Evolutionary conservation across 1,140 invertebrate species (phyloP), one percentile per base, ranked within the genome.

Genomic region (Diorhabda carinulata): DNA sequence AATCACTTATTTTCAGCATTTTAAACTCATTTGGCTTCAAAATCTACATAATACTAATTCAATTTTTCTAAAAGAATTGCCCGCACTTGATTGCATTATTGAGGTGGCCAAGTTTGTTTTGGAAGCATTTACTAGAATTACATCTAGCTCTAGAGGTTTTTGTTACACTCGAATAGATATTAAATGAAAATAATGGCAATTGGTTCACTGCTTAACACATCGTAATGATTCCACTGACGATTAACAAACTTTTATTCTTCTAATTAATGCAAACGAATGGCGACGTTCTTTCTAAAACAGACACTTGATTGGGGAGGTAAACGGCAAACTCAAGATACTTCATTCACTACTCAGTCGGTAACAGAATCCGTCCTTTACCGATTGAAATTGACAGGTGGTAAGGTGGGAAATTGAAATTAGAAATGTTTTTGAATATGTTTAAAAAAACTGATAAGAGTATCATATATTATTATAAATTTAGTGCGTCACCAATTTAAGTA

Each of bases 281-380:
- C 77, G 78, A 79, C 74, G 77, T 80, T 78, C 74, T 75, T 80
- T 78, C 74, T 74, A 80, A 25, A 81, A 80, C 76, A 80, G 74
- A 78, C 78, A 73, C 77, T 76, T 79, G 77, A 78, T 74, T 74
- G 69, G 76, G 77, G 77, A 79, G 77, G 76, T 77, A 80, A 81
- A 80, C 78, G 77, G 74, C 78, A 80, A 81, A 80, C 78, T 78
- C 77, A 77, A 79, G 77, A 79, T 81, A 80, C 75, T 78, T 76
- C 78, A 73, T 70, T 71, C 74, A 69, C 71, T 65, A 65, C 73
- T 73, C 72, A 70, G 68, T 76, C 72, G 72, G 73, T 74, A 74
- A 41, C 61, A 52, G 47, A 52, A n/a, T 52, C n/a, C 6, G 6
- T 52, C 25, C 47, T 8, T 52, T 52, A 52, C 47, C 47, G 47